Evolutionary conservation across 2,888 invertebrate genomes (phyloP).

Genomic region (Ornithoptera alexandrae): DNA sequence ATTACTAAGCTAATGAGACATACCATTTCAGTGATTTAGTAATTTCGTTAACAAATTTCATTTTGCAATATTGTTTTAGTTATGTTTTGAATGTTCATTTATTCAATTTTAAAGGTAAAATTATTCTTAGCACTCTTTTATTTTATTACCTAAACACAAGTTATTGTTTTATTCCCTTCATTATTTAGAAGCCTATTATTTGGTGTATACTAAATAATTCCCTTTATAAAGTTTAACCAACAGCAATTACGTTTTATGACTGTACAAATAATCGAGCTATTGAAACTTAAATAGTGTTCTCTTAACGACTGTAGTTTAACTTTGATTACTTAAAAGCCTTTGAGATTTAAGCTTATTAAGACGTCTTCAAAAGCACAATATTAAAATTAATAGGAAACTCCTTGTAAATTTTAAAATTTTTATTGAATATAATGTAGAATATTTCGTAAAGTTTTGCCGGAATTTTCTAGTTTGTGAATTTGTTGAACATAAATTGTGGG

Average conservation of each 20-base stretch:
- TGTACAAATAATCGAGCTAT: constrained; percentile 6
- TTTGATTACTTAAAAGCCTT: constrained; percentile 7
- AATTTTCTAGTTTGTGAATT: no score
- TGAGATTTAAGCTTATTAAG: not conserved
- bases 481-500: no score
- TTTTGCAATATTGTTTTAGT: no score
- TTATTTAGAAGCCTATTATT: not conserved
- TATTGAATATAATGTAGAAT: no score
- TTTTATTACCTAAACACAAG: not conserved
- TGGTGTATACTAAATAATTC: not conserved
- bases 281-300: constrained; percentile 9
- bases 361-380: not conserved
- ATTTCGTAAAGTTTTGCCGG: no score
- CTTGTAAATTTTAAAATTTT: no score
- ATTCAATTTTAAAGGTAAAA: no score
- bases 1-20: no score
- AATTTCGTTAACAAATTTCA: no score
- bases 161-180: not conserved
- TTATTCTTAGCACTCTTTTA: not conserved
- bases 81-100: no score
- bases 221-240: constrained; percentile 2
- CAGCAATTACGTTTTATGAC: constrained; percentile 7
- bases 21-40: no score
- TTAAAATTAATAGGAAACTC: not conserved
- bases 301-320: constrained; percentile 14